Conservation (phyloP, 2,797 vertebrate species). For the Enteromius paludinosus region DNA sequence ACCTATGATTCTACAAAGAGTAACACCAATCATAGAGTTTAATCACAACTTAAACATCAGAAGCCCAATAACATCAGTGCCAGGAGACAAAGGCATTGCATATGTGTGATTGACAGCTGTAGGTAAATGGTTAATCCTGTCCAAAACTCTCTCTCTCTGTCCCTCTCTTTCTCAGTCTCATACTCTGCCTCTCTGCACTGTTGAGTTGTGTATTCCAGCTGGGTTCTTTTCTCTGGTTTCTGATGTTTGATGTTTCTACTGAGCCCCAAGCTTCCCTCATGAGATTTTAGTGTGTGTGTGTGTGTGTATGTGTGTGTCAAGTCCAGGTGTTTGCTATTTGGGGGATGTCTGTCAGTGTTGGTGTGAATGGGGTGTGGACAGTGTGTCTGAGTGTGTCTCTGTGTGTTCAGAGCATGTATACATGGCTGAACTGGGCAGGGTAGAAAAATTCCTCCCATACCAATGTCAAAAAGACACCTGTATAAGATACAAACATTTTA, state of each 20-base stretch:
- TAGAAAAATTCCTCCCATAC: conserved; percentile 23
- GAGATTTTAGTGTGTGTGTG: conserved; percentile 57
- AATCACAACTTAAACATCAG: not conserved
- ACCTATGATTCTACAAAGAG: not conserved
- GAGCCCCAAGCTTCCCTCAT: conserved; percentile 80
- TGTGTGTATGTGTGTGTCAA: conserved; percentile 42
- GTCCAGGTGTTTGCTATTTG: conserved; percentile 82
- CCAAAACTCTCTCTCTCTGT: not conserved
- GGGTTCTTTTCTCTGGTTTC: conserved; percentile 80
- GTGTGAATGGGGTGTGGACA: conserved; percentile 65
- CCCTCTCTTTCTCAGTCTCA: not conserved
- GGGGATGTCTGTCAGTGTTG: conserved; percentile 87
- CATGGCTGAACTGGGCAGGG: conserved; percentile 53
- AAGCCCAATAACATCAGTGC: not conserved
- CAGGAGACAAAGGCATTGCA: not conserved
- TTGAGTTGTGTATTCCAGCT: conserved; percentile 87
- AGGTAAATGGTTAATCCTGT: conserved; percentile 3
- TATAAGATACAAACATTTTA: not conserved
- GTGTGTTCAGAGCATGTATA: conserved; percentile 58
- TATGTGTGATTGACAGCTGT: conserved; percentile 15
- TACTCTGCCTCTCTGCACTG: conserved; percentile 54
- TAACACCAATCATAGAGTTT: not conserved
- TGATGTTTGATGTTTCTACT: conserved; percentile 78
- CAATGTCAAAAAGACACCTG: conserved; percentile 27
- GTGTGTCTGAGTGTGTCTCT: conserved; percentile 54